Evolutionary conservation across 2,888 invertebrate genomes (phyloP), one percentile per base, ranked within the genome.

Genomic region (Napeogenes inachia): DNA sequence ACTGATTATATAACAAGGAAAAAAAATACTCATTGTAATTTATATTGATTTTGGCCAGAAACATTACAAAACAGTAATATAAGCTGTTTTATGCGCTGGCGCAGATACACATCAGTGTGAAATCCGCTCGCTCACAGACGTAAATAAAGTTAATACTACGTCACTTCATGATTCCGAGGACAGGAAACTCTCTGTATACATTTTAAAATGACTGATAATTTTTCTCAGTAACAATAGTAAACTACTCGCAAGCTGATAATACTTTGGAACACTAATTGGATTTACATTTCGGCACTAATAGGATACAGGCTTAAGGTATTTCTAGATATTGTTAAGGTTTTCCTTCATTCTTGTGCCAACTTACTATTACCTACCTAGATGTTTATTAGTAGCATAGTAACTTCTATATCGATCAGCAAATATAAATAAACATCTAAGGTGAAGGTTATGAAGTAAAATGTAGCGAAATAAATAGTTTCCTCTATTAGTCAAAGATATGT

Each of bases 211-310:
- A 50, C 50, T 50, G 21, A 50, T 30, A 50, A 50, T 21, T 21
- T 21, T 21, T 50, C 30, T 12, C 21, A 21, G 50, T 50, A 50
- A 8, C 30, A 50, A 50, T 13, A 53, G 13, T 55, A 21, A 32
- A 4, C 13, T 3, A 57, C 54, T 53, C 57, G 10, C 53, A 53
- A 38, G 53, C 42, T 21, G 55, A 45, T 47, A 60, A 42, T 59
- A 50, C 57, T 66, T 61, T 59, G 47, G 56, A 60, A 61, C 33
- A 50, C 47, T 66, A 66, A 64, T 66, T 66, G 66, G 66, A 66
- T 66, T 62, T 61, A 13, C 61, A 59, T 58, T 60, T 64, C 55
- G 45, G 54, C 33, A 32, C 30, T 64, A 66, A 61, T 66, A 59
- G 63, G 56, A 60, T 65, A 63, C 53, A 2, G 6, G 35, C 35